Conservation (phyloP, 2,888 invertebrate species). For the Andrena praecox region DNA sequence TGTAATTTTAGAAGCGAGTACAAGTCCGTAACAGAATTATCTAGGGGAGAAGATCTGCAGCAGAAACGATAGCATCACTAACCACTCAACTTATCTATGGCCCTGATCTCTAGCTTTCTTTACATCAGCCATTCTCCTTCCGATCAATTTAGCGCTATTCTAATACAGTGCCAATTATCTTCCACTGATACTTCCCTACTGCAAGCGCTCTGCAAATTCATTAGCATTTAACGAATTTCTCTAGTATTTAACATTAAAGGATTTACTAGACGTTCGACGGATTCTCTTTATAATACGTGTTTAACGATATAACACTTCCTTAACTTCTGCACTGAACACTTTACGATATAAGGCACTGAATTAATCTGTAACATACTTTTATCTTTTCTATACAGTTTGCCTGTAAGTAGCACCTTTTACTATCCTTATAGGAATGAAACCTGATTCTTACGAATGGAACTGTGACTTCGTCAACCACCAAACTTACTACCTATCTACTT, state of each 20-base stretch:
- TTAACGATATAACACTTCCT: constrained; percentile 64
- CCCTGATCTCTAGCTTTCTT: constrained; percentile 83
- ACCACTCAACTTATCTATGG: constrained; percentile 82
- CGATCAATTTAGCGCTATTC: constrained; percentile 68
- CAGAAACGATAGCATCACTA: constrained; percentile 79
- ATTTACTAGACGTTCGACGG: constrained; percentile 53
- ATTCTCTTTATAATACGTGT: constrained; percentile 51
- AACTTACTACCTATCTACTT: constrained; percentile 60
- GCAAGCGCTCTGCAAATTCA: constrained; percentile 77
- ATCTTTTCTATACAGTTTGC: constrained; percentile 59
- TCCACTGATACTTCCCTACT: constrained; percentile 77
- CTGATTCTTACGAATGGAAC: constrained; percentile 56
- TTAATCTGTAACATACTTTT: constrained; percentile 61
- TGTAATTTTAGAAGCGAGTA: constrained; percentile 29
- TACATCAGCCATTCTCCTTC: constrained; percentile 66
- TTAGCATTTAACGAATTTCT: constrained; percentile 61
- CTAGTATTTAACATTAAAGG: constrained; percentile 46
- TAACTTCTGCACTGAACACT: constrained; percentile 70
- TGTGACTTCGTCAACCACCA: constrained; percentile 66
- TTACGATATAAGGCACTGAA: constrained; percentile 71
- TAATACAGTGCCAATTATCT: constrained; percentile 73
- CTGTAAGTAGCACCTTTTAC: constrained; percentile 66
- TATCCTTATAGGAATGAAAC: constrained; percentile 71
- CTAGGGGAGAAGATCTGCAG: constrained; percentile 62
- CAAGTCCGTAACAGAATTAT: constrained; percentile 37